Percentiles rank a stretch among this genome's conserved stretches.
These are phyloP conservation scores for Crepidodera aurea DNA, from an alignment of 2,888 invertebrate species.

Conservation along the genomic window DNA sequence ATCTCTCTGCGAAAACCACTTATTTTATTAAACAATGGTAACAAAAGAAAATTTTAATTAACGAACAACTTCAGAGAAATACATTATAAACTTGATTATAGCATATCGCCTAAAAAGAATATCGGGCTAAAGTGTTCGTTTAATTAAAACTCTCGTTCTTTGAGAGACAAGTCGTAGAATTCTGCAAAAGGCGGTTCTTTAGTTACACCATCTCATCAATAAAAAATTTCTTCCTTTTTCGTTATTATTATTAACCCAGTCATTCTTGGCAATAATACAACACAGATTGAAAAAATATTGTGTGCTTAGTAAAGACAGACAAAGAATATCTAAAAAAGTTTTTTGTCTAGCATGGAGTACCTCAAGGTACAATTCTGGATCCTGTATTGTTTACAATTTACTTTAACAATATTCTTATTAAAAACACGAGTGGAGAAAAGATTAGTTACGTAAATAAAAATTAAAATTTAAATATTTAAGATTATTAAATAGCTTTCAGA, in stretches of 20 bases:
- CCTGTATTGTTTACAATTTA: too few relatives aligned
- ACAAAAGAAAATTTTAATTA: slow-evolving; percentile 2
- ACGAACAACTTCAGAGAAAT: not conserved
- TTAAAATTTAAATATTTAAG: too few relatives aligned
- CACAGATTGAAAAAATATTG: not conserved
- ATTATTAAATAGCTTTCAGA: too few relatives aligned
- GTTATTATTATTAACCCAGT: not conserved
- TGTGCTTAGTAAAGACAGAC: too few relatives aligned
- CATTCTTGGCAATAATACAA: not conserved
- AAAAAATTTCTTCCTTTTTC: not conserved
- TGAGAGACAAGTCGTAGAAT: slow-evolving; percentile 1
- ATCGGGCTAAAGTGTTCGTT: not conserved
- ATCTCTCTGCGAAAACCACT: too few relatives aligned
- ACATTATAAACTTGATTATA: not conserved
- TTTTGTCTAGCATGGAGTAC: too few relatives aligned
- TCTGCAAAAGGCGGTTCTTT: not conserved
- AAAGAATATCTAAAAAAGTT: too few relatives aligned
- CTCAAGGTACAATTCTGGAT: too few relatives aligned
- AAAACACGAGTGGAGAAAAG: too few relatives aligned
- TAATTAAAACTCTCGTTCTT: slow-evolving; percentile 12
- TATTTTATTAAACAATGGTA: too few relatives aligned
- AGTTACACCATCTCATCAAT: not conserved
- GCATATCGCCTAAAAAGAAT: not conserved
- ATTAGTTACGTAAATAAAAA: too few relatives aligned
- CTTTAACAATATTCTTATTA: too few relatives aligned